Conservation (phyloP, 2,888 invertebrate species). For the Tipula unca region DNA sequence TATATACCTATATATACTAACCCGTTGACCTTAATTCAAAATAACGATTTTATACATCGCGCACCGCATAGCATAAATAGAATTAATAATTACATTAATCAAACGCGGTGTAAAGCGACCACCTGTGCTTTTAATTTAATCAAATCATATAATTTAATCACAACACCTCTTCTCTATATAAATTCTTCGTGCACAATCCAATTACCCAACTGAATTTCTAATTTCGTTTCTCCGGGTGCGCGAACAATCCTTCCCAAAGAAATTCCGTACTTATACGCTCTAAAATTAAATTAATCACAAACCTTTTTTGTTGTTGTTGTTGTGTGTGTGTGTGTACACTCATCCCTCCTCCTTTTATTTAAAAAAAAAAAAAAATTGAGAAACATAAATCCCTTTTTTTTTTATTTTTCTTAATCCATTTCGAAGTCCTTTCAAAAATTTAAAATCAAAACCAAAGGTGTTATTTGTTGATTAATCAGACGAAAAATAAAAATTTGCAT, state of each 20-base stretch:
- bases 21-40: not conserved
- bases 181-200: not conserved
- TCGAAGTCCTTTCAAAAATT: not conserved
- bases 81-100: not conserved
- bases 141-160: not conserved
- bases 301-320: not conserved
- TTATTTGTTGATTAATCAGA: conserved; percentile 14
- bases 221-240: not conserved
- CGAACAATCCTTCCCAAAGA: not conserved
- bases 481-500: not conserved
- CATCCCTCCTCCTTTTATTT: not conserved
- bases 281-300: not conserved
- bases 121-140: not conserved
- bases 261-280: not conserved
- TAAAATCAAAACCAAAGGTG: conserved; percentile 14
- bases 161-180: not conserved
- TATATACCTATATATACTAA: not conserved
- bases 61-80: not conserved
- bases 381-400: not conserved
- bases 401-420: not conserved
- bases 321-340: not conserved
- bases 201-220: not conserved
- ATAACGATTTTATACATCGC: not conserved
- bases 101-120: not conserved
- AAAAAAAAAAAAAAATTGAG: not conserved